phyloP scores from a whole-genome alignment of 2,888 invertebrate species.

The Congeria kusceri region DNA sequence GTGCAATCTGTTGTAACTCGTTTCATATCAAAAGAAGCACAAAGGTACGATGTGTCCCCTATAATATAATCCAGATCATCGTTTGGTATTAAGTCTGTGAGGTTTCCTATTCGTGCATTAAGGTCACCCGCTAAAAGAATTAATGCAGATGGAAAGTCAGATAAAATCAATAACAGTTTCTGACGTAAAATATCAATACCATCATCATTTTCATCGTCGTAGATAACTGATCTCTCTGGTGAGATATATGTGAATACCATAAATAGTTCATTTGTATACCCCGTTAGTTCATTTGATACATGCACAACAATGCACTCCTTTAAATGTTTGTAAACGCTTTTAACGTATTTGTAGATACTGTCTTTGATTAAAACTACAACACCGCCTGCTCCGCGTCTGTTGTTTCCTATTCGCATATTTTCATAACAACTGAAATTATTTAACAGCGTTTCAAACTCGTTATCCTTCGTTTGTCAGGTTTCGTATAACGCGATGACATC shows the following conservation, averaged over 20 bases:
- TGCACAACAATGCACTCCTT: background rate
- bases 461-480: background rate
- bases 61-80: constrained; percentile 33
- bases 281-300: background rate
- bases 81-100: constrained; percentile 26
- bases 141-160: constrained; percentile 14
- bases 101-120: constrained; percentile 36
- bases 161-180: constrained; percentile 9
- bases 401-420: background rate
- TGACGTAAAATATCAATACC: constrained; percentile 24
- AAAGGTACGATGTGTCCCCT: constrained; percentile 18
- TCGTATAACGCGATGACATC: background rate
- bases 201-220: constrained; percentile 26
- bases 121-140: constrained; percentile 43
- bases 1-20: constrained; percentile 22
- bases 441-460: background rate
- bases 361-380: background rate
- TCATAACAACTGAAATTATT: background rate
- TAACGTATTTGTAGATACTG: background rate
- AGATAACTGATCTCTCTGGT: constrained; percentile 31
- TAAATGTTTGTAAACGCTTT: background rate
- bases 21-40: constrained; percentile 16
- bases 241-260: constrained; percentile 35
- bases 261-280: constrained; percentile 9
- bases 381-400: too few species aligned